These are phyloP conservation scores for Mormyrus hasselquistii DNA, from an alignment of 2,797 vertebrate genomes.

Conservation along the genomic window DNA sequence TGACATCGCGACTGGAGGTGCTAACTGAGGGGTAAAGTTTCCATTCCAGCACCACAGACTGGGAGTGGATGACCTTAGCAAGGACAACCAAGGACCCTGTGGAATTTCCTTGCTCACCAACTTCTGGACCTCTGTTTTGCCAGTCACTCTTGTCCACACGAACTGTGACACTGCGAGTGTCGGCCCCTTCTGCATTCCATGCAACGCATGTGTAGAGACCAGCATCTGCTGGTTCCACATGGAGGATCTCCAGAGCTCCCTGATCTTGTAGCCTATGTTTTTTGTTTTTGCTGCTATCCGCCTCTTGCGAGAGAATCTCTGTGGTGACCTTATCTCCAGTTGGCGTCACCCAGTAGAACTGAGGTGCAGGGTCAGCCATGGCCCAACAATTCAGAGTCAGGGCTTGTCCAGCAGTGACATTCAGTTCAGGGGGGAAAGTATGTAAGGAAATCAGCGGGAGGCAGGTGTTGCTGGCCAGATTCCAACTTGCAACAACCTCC, in stretches of 20 bases:
- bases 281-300: slow-evolving; percentile 43
- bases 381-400: slow-evolving; percentile 67
- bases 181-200: slow-evolving; percentile 65
- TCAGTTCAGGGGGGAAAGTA: slow-evolving; percentile 53
- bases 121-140: slow-evolving; percentile 12
- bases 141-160: slow-evolving; percentile 43
- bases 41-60: slow-evolving; percentile 74
- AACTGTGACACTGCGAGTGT: slow-evolving; percentile 62
- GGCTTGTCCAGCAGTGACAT: slow-evolving; percentile 56
- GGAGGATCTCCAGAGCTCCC: slow-evolving; percentile 62
- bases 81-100: slow-evolving; percentile 57
- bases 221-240: slow-evolving; percentile 54
- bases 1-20: slow-evolving; percentile 39
- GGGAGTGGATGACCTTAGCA: slow-evolving; percentile 64
- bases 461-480: slow-evolving; percentile 52
- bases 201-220: slow-evolving; percentile 73
- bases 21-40: slow-evolving; percentile 48
- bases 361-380: slow-evolving; percentile 64
- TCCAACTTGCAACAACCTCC: slow-evolving; percentile 59
- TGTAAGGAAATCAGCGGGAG: slow-evolving; percentile 62
- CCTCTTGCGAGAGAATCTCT: slow-evolving; percentile 43
- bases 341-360: slow-evolving; percentile 74
- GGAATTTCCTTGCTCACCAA: slow-evolving; percentile 36
- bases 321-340: slow-evolving; percentile 69
- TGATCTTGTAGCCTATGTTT: slow-evolving; percentile 60